These are phyloP conservation scores for Gerris lacustris DNA, from an alignment of 2,888 invertebrate genomes.

Conservation along the genomic window DNA sequence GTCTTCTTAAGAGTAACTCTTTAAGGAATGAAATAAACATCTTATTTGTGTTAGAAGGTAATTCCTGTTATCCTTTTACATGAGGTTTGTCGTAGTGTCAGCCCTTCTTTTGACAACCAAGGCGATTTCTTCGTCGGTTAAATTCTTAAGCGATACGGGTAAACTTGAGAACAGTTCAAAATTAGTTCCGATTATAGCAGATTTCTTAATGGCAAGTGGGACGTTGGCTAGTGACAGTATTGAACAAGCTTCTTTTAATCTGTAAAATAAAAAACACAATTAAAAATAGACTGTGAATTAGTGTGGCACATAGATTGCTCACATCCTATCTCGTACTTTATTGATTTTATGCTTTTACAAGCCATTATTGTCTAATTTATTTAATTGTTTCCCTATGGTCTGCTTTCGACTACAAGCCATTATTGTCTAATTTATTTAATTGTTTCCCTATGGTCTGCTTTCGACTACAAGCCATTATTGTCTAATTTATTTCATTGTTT, in stretches of 20 bases:
- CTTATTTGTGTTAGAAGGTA: neutral
- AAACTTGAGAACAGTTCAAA: conserved; percentile 19
- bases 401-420: no score
- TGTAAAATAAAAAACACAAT: conserved; percentile 19
- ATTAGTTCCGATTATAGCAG: conserved; percentile 20
- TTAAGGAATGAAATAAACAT: no score
- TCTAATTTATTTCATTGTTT: no score
- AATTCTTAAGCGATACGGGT: conserved; percentile 13
- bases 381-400: no score
- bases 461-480: no score
- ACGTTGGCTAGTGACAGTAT: conserved; percentile 26
- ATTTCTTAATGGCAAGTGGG: conserved; percentile 18
- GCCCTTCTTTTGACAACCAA: conserved; percentile 19
- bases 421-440: no score
- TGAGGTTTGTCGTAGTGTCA: conserved; percentile 21
- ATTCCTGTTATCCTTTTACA: conserved; percentile 2
- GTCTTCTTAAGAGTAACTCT: no score
- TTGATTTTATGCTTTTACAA: no score
- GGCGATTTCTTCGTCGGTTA: conserved; percentile 18
- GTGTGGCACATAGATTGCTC: no score
- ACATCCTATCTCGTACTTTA: no score
- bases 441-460: no score
- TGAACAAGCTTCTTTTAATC: conserved; percentile 30
- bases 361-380: no score
- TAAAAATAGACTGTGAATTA: conserved; percentile 29